phyloP scores from a whole-genome alignment of 2,888 invertebrate genomes.

The Scaptomyza caliginosa region DNA sequence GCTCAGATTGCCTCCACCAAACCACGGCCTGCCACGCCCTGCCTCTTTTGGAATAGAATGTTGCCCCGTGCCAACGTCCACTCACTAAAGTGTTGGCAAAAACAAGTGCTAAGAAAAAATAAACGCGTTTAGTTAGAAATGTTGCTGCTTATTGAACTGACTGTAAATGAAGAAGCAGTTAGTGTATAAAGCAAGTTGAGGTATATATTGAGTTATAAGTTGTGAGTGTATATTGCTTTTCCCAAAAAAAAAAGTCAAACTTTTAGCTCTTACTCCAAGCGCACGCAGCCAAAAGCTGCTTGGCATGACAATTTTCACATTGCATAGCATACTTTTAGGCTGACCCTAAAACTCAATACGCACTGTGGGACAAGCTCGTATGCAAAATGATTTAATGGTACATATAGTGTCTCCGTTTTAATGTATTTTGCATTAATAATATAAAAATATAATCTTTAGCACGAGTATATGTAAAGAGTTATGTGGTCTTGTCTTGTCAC shows the following conservation, averaged over 20 bases:
- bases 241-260: constrained; percentile 15
- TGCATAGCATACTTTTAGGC: constrained; percentile 58
- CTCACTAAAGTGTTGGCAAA: constrained; percentile 15
- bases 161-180: not conserved
- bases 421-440: no score
- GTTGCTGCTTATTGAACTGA: constrained; percentile 13
- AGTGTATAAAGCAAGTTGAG: not conserved
- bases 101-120: constrained; percentile 19
- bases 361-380: constrained; percentile 5
- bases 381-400: no score
- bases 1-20: constrained; percentile 2
- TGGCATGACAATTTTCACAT: constrained; percentile 47
- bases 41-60: constrained; percentile 28
- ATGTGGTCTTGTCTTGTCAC: not conserved
- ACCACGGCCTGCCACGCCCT: not conserved
- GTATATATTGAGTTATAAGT: constrained; percentile 10
- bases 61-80: constrained; percentile 2
- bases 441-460: no score
- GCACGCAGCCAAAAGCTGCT: constrained; percentile 39
- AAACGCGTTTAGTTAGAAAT: constrained; percentile 43
- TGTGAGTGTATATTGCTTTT: constrained; percentile 45
- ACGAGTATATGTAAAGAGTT: no score
- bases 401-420: no score
- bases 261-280: not conserved
- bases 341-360: not conserved